These are phyloP conservation scores for Cottoperca gobio DNA, from an alignment of 2,797 vertebrate genomes.

Conservation along the genomic window DNA sequence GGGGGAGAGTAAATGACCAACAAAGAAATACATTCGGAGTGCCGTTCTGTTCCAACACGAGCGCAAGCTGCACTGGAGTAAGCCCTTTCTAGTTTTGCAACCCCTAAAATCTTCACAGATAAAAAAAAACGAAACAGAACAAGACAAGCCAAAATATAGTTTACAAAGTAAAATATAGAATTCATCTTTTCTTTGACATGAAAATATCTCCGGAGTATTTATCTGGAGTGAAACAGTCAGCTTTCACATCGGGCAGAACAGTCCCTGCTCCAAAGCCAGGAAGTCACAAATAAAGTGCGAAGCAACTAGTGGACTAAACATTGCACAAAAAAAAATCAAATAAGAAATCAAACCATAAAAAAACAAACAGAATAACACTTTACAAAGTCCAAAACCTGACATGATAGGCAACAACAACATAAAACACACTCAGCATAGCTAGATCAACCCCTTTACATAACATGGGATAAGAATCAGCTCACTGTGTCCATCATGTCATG, in stretches of 20 bases:
- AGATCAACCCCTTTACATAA: constrained; percentile 56
- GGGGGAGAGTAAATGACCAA: constrained; percentile 4
- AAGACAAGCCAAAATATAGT: constrained; percentile 70
- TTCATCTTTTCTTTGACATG: constrained; percentile 76
- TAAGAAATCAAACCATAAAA: constrained; percentile 19
- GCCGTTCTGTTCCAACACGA: constrained; percentile 72
- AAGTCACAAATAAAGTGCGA: constrained; percentile 84
- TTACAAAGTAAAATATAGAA: constrained; percentile 80
- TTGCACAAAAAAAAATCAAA: constrained; percentile 54
- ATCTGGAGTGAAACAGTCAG: constrained; percentile 83
- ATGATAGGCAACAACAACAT: constrained; percentile 62
- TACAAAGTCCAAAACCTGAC: constrained; percentile 61
- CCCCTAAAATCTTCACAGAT: constrained; percentile 72
- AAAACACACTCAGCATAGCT: constrained; percentile 55
- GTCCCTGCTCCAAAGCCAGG: constrained; percentile 77
- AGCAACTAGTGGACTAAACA: constrained; percentile 80
- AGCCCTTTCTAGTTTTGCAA: constrained; percentile 85
- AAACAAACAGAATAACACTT: constrained; percentile 41
- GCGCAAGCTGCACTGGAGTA: constrained; percentile 80
- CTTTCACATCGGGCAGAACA: constrained; percentile 83
- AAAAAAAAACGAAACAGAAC: constrained; percentile 58
- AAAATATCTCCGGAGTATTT: constrained; percentile 73
- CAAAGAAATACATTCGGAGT: constrained; percentile 70
- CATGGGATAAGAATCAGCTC: constrained; percentile 46
- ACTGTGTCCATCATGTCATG: constrained; percentile 63